These are phyloP conservation scores for Sebastiscus tertius DNA, from an alignment of 2,797 vertebrate genomes.

Conservation along the genomic window DNA sequence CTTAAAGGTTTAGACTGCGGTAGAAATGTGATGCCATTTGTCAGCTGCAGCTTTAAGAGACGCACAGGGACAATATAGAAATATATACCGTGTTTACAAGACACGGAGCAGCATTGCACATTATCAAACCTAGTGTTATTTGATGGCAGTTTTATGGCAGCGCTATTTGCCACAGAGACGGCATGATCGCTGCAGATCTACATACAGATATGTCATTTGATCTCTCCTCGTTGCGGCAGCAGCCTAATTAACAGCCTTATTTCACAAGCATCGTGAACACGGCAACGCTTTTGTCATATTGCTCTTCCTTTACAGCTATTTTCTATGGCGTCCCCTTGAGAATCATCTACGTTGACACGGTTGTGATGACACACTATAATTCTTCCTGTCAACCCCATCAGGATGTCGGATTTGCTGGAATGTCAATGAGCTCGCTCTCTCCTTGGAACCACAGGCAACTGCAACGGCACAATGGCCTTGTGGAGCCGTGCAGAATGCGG, in stretches of 20 bases:
- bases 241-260: conserved; percentile 49
- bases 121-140: conserved; percentile 12
- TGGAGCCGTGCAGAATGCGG: conserved; percentile 30
- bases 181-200: neutral
- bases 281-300: conserved; percentile 44
- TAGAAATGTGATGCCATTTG: conserved; percentile 43
- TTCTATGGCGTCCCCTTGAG: conserved; percentile 41
- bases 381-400: conserved; percentile 75
- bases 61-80: neutral
- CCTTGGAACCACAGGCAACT: conserved; percentile 67
- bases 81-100: conserved; percentile 4
- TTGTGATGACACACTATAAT: conserved; percentile 71
- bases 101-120: conserved; percentile 11
- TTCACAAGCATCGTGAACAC: conserved; percentile 27
- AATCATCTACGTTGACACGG: conserved; percentile 52
- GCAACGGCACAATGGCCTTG: conserved; percentile 60
- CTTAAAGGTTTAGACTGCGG: conserved; percentile 31
- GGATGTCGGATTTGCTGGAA: conserved; percentile 71
- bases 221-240: neutral
- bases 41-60: conserved; percentile 36
- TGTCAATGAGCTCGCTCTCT: conserved; percentile 78
- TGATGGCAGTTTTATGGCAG: neutral
- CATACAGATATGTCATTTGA: conserved; percentile 11
- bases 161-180: neutral
- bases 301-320: conserved; percentile 45